Conservation (phyloP, 2,113 vertebrate genomes). For the Osmerus mordax region DNA sequence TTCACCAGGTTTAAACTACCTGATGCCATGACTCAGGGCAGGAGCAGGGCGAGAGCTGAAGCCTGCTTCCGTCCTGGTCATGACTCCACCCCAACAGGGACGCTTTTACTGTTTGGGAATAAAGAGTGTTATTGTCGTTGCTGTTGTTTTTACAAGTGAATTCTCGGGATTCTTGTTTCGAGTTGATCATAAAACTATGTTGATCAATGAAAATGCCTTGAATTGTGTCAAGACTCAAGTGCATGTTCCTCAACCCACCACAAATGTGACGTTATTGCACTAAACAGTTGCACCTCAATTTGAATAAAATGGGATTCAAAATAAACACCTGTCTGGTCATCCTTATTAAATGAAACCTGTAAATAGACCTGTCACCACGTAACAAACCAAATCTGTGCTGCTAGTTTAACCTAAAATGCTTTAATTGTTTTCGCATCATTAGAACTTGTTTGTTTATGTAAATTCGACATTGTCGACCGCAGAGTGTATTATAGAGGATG, state of each 20-base stretch:
- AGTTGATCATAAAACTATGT: slow-evolving; percentile 54
- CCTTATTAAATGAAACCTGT: not conserved
- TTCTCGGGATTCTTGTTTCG: not conserved
- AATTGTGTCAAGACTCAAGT: slow-evolving; percentile 37
- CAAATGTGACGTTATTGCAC: slow-evolving; percentile 75
- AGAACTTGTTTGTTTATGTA: no score
- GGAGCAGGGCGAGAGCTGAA: slow-evolving; percentile 28
- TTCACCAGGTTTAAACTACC: slow-evolving; percentile 63
- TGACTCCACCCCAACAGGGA: no score
- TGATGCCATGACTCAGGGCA: slow-evolving; percentile 61
- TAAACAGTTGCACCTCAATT: slow-evolving; percentile 76
- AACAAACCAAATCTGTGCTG: not conserved
- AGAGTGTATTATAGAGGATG: no score
- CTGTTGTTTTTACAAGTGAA: not conserved
- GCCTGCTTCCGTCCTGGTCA: no score
- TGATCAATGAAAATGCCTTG: slow-evolving; percentile 43
- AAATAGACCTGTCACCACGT: not conserved
- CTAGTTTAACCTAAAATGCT: not conserved
- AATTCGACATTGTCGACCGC: no score
- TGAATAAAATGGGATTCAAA: slow-evolving; percentile 55
- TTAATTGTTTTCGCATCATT: no score
- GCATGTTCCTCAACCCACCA: slow-evolving; percentile 70
- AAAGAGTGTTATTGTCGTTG: not conserved
- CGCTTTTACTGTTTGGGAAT: not conserved
- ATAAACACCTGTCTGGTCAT: not conserved